phyloP scores from a whole-genome alignment of 2,888 invertebrate genomes.

The Macropis europaea region DNA sequence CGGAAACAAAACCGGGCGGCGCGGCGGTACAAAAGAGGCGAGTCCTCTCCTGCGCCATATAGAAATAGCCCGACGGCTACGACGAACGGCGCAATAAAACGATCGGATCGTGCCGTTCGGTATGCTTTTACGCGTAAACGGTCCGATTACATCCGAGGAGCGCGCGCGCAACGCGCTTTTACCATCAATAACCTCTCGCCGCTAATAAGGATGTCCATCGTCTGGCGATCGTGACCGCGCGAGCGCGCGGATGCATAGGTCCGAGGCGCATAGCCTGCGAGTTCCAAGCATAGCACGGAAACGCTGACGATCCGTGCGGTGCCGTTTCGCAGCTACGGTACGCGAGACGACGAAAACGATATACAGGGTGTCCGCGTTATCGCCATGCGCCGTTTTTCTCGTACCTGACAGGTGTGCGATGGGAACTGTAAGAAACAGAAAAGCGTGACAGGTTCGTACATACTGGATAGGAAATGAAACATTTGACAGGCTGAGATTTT shows the following conservation, averaged over 20 bases:
- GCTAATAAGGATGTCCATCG: slow-evolving; percentile 55
- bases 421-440: too few relatives aligned
- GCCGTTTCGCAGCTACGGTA: slow-evolving; percentile 47
- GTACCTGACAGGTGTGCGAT: too few relatives aligned
- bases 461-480: too few relatives aligned
- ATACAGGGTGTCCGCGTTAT: too few relatives aligned
- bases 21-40: background rate
- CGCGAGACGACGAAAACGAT: slow-evolving; percentile 38
- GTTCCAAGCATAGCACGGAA: slow-evolving; percentile 57
- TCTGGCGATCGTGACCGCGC: slow-evolving; percentile 33
- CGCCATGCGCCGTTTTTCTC: too few relatives aligned
- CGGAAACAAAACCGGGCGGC: background rate
- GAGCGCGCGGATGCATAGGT: slow-evolving; percentile 25
- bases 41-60: background rate
- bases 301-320: slow-evolving; percentile 53
- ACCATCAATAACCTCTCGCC: slow-evolving; percentile 41
- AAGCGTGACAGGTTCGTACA: too few relatives aligned
- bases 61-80: background rate
- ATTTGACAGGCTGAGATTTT: too few relatives aligned
- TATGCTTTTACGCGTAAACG: slow-evolving; percentile 17
- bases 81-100: background rate
- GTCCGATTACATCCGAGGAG: slow-evolving; percentile 14
- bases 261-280: slow-evolving; percentile 29
- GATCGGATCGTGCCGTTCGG: slow-evolving; percentile 1
- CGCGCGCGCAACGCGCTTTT: slow-evolving; percentile 5